Percentiles rank a stretch among this genome's conserved stretches.
These are phyloP conservation scores for Epizoanthus stellaris DNA, from an alignment of 92 coral and sea anemone genomes.

Conservation along the genomic window DNA sequence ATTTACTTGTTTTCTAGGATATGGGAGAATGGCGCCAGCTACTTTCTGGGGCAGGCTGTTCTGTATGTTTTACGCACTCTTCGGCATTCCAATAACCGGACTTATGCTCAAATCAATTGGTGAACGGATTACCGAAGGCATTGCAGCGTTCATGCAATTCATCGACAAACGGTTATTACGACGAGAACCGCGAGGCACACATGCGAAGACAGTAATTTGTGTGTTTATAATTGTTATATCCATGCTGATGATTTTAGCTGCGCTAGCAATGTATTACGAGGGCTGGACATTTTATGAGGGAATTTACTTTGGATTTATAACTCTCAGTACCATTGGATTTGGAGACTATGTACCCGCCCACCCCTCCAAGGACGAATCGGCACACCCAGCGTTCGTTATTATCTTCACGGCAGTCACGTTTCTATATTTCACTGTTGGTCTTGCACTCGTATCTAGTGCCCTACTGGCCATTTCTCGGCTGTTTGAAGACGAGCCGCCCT, in stretches of 20 bases:
- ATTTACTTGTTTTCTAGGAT: slow-evolving; percentile 61
- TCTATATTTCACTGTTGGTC: slow-evolving; percentile 95
- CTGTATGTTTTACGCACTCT: slow-evolving; percentile 96
- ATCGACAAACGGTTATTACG: slow-evolving; percentile 78
- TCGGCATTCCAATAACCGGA: slow-evolving; percentile 98
- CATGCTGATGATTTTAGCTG: slow-evolving; percentile 81
- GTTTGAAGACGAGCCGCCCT: slow-evolving; percentile 97
- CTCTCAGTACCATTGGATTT: slow-evolving; percentile 96
- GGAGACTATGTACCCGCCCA: slow-evolving; percentile 98
- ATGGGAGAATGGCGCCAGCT: slow-evolving; percentile 96
- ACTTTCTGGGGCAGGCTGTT: slow-evolving; percentile 95
- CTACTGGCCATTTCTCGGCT: slow-evolving; percentile 96
- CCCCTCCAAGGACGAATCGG: slow-evolving; percentile 78
- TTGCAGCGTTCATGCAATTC: slow-evolving; percentile 78
- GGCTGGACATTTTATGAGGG: slow-evolving; percentile 99
- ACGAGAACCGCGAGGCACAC: slow-evolving; percentile 81
- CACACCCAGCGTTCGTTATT: slow-evolving; percentile 92
- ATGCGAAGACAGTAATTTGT: slow-evolving; percentile 83
- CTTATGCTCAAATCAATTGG: slow-evolving; percentile 99
- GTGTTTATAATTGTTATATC: slow-evolving; percentile 83
- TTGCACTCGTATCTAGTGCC: slow-evolving; percentile 98
- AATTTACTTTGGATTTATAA: slow-evolving; percentile 94
- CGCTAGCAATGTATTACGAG: slow-evolving; percentile 90
- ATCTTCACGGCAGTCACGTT: slow-evolving; percentile 94
- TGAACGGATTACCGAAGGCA: slow-evolving; percentile 90